Conservation (phyloP, 2,888 invertebrate species). For the Drosophila formosana region DNA sequence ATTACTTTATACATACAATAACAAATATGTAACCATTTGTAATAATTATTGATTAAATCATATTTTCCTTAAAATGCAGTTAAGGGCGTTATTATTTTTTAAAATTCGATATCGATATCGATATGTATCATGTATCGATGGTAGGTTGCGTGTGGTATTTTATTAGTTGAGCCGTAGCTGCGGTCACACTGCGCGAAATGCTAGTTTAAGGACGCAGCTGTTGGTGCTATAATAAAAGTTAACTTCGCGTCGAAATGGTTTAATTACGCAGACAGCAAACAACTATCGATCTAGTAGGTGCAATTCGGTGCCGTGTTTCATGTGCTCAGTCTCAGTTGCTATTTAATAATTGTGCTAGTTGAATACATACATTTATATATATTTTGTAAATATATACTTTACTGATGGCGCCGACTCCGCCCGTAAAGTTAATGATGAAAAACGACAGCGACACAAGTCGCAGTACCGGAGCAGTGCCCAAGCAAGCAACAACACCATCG, state of each 20-base stretch:
- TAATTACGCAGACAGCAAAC: background rate
- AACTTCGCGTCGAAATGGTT: conserved; percentile 10
- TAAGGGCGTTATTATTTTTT: background rate
- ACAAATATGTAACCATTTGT: conserved; percentile 20
- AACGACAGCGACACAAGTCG: conserved; percentile 44
- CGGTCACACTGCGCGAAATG: conserved; percentile 6
- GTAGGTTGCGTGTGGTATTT: background rate
- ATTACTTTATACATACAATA: conserved; percentile 29
- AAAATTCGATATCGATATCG: conserved; percentile 13
- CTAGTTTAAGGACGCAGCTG: conserved; percentile 49
- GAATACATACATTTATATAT: conserved; percentile 17
- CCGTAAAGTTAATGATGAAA: conserved; percentile 60
- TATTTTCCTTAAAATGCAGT: background rate
- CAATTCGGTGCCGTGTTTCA: conserved; percentile 7
- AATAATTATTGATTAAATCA: conserved; percentile 34
- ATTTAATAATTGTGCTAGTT: conserved; percentile 30
- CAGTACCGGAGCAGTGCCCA: conserved; percentile 72
- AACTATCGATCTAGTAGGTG: conserved; percentile 6
- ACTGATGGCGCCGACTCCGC: conserved; percentile 53
- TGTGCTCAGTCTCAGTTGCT: conserved; percentile 26
- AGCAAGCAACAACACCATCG: conserved; percentile 49
- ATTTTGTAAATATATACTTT: conserved; percentile 20
- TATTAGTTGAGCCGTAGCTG: background rate
- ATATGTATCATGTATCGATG: conserved; percentile 16
- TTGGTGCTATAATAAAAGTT: conserved; percentile 22